A percentile compares a stretch with the other conserved stretches of the same genome.
phyloP scores from a whole-genome alignment of 2,888 invertebrate genomes.

The Dasysyrphus albostriatus region DNA sequence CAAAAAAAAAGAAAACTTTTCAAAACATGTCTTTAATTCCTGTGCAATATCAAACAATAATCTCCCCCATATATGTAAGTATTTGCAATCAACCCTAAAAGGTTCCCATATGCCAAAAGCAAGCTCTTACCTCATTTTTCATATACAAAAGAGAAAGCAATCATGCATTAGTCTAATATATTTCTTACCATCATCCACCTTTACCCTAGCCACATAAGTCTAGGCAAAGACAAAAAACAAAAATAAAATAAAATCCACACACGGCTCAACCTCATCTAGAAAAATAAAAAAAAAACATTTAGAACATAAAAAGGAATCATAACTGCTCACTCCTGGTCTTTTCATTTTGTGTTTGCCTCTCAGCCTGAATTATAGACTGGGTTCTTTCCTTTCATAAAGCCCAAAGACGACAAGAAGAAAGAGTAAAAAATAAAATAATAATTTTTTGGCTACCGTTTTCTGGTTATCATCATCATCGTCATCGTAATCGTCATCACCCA shows the following conservation, averaged over 20 bases:
- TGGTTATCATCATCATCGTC: conserved; percentile 16
- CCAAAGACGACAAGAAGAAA: conserved; percentile 21
- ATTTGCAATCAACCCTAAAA: conserved; percentile 67
- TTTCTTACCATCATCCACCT: conserved; percentile 47
- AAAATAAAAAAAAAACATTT: background rate
- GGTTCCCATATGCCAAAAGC: conserved; percentile 54
- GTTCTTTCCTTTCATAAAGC: conserved; percentile 29
- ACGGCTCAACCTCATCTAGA: conserved; percentile 35
- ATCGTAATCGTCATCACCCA: conserved; percentile 13
- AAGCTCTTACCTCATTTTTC: conserved; percentile 4
- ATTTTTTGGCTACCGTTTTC: conserved; percentile 55
- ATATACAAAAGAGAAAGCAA: conserved; percentile 50
- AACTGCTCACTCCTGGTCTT: conserved; percentile 58
- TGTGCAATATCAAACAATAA: conserved; percentile 6
- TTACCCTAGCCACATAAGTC: conserved; percentile 33
- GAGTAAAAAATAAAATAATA: conserved; percentile 23
- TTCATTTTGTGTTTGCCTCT: conserved; percentile 9
- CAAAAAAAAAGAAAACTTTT: background rate
- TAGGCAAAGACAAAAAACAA: conserved; percentile 31
- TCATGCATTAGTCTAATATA: conserved; percentile 72
- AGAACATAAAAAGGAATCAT: conserved; percentile 70
- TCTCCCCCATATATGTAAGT: conserved; percentile 6
- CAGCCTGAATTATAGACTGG: conserved; percentile 54
- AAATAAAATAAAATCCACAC: conserved; percentile 57
- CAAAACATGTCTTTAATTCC: background rate